A percentile compares a stretch with the other conserved stretches of the same genome.
Evolutionary conservation across 92 coral and sea anemone species (phyloP).

Genomic region (Virgularia gustaviana): DNA sequence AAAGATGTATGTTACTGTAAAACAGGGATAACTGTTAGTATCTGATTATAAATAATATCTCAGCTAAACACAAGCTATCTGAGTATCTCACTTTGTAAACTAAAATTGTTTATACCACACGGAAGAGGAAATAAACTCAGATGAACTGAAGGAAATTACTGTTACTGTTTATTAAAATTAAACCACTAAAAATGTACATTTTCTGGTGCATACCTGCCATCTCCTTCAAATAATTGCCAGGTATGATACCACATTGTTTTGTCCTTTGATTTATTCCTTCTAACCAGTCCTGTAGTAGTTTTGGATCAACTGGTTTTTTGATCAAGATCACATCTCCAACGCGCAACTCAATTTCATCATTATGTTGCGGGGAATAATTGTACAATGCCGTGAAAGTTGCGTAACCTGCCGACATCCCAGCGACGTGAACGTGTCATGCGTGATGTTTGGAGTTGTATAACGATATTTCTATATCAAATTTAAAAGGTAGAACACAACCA

Average conservation of each 20-base stretch:
- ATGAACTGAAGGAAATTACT: conserved; percentile 5
- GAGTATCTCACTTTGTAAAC: no score
- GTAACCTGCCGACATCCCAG: conserved; percentile 72
- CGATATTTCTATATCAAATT: not conserved
- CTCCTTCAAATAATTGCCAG: conserved; percentile 84
- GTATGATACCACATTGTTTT: conserved; percentile 73
- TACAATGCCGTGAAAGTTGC: conserved; percentile 68
- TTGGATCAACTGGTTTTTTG: conserved; percentile 61
- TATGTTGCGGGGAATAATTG: conserved; percentile 63
- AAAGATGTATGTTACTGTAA: no score
- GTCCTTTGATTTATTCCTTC: conserved; percentile 75
- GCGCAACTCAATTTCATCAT: conserved; percentile 67
- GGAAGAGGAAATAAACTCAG: not conserved
- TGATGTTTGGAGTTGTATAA: not conserved
- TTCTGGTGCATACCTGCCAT: conserved; percentile 60
- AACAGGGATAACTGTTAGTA: no score
- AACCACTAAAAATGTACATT: not conserved
- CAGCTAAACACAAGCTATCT: no score
- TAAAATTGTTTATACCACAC: no score
- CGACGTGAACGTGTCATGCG: not conserved
- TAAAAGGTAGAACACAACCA: not conserved
- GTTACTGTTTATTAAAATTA: not conserved
- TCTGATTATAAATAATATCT: no score
- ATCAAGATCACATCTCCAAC: conserved; percentile 72
- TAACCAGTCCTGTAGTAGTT: conserved; percentile 62